Conservation (phyloP, 1,140 invertebrate genomes). For the Magallana ariakensis region DNA sequence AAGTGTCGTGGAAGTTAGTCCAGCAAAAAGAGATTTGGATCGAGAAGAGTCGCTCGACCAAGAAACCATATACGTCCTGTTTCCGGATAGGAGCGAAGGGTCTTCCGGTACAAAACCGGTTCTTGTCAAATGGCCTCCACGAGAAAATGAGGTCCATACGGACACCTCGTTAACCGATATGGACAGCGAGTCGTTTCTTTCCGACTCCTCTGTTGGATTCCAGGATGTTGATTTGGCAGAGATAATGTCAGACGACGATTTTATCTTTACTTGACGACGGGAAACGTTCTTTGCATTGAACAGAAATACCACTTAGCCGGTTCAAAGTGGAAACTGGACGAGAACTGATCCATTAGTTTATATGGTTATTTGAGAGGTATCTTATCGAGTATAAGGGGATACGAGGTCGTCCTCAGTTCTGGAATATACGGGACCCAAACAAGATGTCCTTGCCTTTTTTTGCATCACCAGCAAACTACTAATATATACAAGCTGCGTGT, state of each 20-base stretch:
- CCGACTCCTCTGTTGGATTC: not conserved
- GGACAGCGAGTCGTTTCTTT: not conserved
- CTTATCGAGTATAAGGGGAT: too few relatives aligned
- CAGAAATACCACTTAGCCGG: too few relatives aligned
- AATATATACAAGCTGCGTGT: too few relatives aligned
- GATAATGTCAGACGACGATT: not conserved
- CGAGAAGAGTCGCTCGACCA: not conserved
- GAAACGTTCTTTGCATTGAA: too few relatives aligned
- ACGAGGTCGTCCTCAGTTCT: too few relatives aligned
- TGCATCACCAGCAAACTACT: too few relatives aligned
- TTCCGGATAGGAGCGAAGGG: not conserved
- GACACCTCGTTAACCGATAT: not conserved
- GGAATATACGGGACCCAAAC: too few relatives aligned
- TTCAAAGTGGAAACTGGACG: too few relatives aligned
- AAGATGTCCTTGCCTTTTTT: too few relatives aligned
- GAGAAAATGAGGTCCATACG: not conserved
- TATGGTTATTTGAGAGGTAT: too few relatives aligned
- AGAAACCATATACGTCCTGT: conserved; percentile 12
- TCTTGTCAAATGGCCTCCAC: not conserved
- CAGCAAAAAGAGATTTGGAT: not conserved
- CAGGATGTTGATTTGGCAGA: conserved; percentile 20
- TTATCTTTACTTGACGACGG: not conserved
- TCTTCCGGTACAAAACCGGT: not conserved
- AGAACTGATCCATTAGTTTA: too few relatives aligned
- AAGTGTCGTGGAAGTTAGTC: conserved; percentile 9